These are phyloP conservation scores for Cosmopolites sordidus DNA, from an alignment of 2,888 invertebrate species.

Conservation along the genomic window DNA sequence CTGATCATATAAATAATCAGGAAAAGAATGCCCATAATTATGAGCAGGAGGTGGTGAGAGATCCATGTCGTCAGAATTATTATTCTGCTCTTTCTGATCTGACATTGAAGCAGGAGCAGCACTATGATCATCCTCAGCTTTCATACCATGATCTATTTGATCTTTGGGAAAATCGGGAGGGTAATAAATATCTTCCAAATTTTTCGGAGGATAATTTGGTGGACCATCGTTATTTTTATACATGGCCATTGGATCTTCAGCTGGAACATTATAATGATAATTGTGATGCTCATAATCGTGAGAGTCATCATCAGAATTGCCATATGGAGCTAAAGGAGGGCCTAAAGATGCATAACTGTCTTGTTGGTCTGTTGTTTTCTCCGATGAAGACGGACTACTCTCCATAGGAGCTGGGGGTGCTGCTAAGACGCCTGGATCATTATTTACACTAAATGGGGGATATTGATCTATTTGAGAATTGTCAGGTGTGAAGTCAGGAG, in stretches of 20 bases:
- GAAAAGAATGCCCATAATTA: constrained; percentile 27
- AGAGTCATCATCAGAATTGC: constrained; percentile 4
- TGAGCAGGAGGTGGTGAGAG: constrained; percentile 9
- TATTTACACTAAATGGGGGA: constrained; percentile 25
- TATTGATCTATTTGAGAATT: constrained; percentile 23
- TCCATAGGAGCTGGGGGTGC: constrained; percentile 7
- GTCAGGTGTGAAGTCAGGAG: constrained; percentile 31
- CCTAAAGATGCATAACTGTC: constrained; percentile 31
- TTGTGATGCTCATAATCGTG: constrained; percentile 7
- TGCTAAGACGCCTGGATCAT: constrained; percentile 10
- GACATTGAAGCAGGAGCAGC: neutral
- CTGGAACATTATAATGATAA: constrained; percentile 17
- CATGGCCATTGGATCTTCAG: constrained; percentile 23
- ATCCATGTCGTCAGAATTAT: neutral
- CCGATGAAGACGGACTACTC: constrained; percentile 4
- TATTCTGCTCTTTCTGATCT: neutral
- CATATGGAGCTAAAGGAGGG: constrained; percentile 31
- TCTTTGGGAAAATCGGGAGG: constrained; percentile 31
- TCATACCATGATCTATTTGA: constrained; percentile 15
- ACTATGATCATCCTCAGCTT: constrained; percentile 1
- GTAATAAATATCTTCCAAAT: constrained; percentile 33
- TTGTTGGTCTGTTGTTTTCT: constrained; percentile 12
- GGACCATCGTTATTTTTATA: constrained; percentile 27
- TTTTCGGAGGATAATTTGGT: constrained; percentile 33
- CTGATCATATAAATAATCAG: constrained; percentile 46